Evolutionary conservation across 1,140 invertebrate species (phyloP), one percentile per base, ranked within the genome.

Genomic region (Physella acuta): DNA sequence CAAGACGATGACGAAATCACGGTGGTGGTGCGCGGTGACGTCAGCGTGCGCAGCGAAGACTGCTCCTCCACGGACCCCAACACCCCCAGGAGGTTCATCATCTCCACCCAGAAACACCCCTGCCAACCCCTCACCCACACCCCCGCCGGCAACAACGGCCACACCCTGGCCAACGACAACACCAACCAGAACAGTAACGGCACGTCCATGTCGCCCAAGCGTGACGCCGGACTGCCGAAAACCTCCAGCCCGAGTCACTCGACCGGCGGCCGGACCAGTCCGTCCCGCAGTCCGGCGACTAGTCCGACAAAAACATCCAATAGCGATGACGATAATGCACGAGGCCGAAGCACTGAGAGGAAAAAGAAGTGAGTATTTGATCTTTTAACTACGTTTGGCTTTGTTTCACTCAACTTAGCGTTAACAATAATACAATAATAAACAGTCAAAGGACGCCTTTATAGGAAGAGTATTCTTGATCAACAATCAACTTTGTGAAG

Each of bases 1-100:
- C 75, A 77, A 65, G 73, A 75, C 49, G 72, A 73, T 31, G 73
- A 77, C 68, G 70, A 77, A 39, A 77, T 77, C 34, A 75, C 70
- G 3, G 73, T 76, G 1, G 71, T 76, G 11, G 71, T 76, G 1
- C 72, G 67, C 28, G 75, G 75, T 8, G 70, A 76, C 39, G 67
- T 76, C 20, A 71, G 61, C 17, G 70, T 76, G 26, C 44, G 70
- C 11, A 74, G 59, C 60, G 66, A 70, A 11, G 28, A 51, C 17
- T 16, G 55, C 31, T 33, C 34, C 8, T 55, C 51, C 34, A n/a
- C 24, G 4, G 63, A 70, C 39, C 37, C 58, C 24, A 64, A 61
- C 58, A 33, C 61, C 8, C 59, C 64, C 26, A 49, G 26, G 28
- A 64, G 49, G 5, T 68, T 71, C 60, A 68, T 73, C 68, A 70